A percentile compares a stretch with the other conserved stretches of the same genome.
These are phyloP conservation scores for Melozone crissalis DNA, from an alignment of 2,113 vertebrate genomes.

Conservation along the genomic window DNA sequence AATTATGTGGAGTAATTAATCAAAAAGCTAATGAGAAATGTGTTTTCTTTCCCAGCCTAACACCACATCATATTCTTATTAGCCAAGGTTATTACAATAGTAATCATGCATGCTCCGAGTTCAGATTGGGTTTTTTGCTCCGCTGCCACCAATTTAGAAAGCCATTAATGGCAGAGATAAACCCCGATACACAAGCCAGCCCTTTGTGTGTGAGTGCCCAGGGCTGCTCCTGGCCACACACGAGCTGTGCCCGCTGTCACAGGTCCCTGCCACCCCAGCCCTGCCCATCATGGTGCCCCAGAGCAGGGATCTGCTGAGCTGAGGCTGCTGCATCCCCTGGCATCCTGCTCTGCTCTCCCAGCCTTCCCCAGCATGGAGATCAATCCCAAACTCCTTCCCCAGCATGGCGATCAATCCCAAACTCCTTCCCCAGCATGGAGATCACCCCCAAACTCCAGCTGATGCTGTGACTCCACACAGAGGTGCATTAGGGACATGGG, in stretches of 20 bases:
- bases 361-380: background rate
- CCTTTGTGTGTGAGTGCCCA: background rate
- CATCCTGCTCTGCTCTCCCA: background rate
- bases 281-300: background rate
- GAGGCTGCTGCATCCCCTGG: background rate
- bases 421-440: too few species aligned
- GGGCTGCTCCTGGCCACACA: accelerated
- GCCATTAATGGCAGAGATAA: conserved; percentile 77
- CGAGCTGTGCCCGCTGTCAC: accelerated
- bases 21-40: conserved; percentile 85
- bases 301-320: background rate
- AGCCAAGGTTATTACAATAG: conserved; percentile 83
- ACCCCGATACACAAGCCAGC: conserved; percentile 43
- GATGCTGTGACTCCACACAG: accelerated
- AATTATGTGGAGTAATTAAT: conserved; percentile 82
- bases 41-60: conserved; percentile 79
- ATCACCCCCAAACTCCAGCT: background rate
- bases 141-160: conserved; percentile 82
- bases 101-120: conserved; percentile 80
- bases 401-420: background rate
- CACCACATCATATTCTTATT: conserved; percentile 83
- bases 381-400: background rate
- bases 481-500: background rate
- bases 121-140: conserved; percentile 82
- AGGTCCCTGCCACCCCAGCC: accelerated